Percentiles rank a stretch among this genome's conserved stretches.
Conservation (phyloP, 2,888 invertebrate species). For the Gandaritis pyraliata region DNA sequence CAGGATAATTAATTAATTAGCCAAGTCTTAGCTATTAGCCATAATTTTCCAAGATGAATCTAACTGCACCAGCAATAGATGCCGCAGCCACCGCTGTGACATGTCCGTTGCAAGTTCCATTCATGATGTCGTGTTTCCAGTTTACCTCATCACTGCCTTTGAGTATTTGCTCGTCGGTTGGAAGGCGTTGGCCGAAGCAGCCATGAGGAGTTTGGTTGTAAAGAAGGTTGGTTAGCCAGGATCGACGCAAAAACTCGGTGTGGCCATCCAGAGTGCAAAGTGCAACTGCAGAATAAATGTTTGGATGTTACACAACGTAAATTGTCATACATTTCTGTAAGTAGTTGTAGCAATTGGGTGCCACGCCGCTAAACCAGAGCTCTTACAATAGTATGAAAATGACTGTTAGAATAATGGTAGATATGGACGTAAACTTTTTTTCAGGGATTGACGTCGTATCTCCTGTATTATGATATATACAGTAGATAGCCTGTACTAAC, state of each 20-base stretch:
- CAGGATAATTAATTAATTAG: not conserved
- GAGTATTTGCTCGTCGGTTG: not conserved
- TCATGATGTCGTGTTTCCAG: slow-evolving; percentile 15
- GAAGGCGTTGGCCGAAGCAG: slow-evolving; percentile 48
- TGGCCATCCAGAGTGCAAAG: slow-evolving; percentile 58
- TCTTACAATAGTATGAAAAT: too few species aligned
- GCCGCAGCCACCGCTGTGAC: slow-evolving; percentile 52
- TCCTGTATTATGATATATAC: too few species aligned
- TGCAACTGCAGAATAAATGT: slow-evolving; percentile 48
- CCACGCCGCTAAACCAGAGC: too few species aligned
- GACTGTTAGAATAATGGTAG: too few species aligned
- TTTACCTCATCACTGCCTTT: not conserved
- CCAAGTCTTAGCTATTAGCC: not conserved
- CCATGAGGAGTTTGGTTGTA: slow-evolving; percentile 53
- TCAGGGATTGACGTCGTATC: too few species aligned
- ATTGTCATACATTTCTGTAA: too few species aligned
- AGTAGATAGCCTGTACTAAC: too few species aligned
- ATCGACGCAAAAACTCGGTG: slow-evolving; percentile 50
- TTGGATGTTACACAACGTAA: too few species aligned
- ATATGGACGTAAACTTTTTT: too few species aligned
- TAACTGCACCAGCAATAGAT: slow-evolving; percentile 43
- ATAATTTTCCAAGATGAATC: slow-evolving; percentile 43
- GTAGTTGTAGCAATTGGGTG: too few species aligned
- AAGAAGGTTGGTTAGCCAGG: slow-evolving; percentile 52
- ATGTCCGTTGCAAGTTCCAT: slow-evolving; percentile 50